phyloP scores from a whole-genome alignment of 2,888 invertebrate genomes.

The Leptopterna dolabrata region DNA sequence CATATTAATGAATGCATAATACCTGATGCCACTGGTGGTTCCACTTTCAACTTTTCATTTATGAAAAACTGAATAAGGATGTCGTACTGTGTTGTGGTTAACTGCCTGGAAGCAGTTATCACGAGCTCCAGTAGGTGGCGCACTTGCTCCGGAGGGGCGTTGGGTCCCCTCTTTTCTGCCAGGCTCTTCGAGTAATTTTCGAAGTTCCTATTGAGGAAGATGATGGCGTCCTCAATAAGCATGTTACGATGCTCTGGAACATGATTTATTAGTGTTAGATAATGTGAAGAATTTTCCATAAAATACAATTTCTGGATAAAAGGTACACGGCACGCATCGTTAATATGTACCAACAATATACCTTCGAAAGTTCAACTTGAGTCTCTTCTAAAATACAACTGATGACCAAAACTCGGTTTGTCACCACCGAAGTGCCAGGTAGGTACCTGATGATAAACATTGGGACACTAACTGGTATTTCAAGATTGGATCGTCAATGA shows the following conservation, averaged over 20 bases:
- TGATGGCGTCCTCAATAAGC: constrained; percentile 91
- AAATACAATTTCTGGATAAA: too few species aligned
- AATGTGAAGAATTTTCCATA: too few species aligned
- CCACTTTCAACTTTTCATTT: constrained; percentile 75
- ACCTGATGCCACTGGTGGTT: constrained; percentile 70
- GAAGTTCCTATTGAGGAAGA: constrained; percentile 80
- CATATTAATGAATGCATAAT: too few species aligned
- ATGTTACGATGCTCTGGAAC: constrained; percentile 91
- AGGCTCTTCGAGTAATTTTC: constrained; percentile 69
- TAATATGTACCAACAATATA: too few species aligned
- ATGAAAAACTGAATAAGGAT: constrained; percentile 79
- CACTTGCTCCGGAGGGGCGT: constrained; percentile 59
- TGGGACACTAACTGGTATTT: too few species aligned
- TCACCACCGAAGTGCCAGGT: too few species aligned
- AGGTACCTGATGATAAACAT: too few species aligned
- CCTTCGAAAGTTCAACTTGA: too few species aligned
- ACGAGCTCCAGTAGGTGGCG: constrained; percentile 67
- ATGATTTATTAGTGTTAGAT: not conserved
- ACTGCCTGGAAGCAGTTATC: constrained; percentile 69
- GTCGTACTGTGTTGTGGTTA: constrained; percentile 84
- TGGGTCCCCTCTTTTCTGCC: constrained; percentile 70
- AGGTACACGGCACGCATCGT: too few species aligned
- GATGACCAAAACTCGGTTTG: too few species aligned
- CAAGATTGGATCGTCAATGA: too few species aligned
- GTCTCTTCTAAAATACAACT: too few species aligned